Evolutionary conservation across 2,888 invertebrate genomes (phyloP).

Genomic region (Drosophila koepferae): DNA sequence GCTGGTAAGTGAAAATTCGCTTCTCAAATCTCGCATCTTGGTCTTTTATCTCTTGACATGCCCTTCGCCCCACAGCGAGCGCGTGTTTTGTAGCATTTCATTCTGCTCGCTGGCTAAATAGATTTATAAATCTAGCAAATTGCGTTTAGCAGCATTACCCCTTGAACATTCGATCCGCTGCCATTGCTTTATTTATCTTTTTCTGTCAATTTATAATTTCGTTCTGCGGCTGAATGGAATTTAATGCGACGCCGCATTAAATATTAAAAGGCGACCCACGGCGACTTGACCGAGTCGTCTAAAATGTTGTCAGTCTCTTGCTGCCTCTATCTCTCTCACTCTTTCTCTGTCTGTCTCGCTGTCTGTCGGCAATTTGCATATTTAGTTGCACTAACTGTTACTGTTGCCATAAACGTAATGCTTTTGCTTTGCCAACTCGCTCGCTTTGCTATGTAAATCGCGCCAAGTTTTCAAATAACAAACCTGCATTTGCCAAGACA

Average conservation of each 20-base stretch:
- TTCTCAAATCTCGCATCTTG: slow-evolving; percentile 21
- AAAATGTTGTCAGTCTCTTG: neutral
- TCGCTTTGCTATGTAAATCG: slow-evolving; percentile 64
- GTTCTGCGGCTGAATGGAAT: slow-evolving; percentile 40
- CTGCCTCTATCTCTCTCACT: neutral
- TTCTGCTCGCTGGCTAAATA: slow-evolving; percentile 46
- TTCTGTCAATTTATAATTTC: slow-evolving; percentile 46
- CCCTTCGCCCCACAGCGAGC: neutral
- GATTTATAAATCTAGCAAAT: slow-evolving; percentile 62
- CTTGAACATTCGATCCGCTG: neutral
- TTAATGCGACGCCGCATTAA: slow-evolving; percentile 42
- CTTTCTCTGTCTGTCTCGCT: slow-evolving; percentile 6
- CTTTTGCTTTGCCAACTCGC: slow-evolving; percentile 30
- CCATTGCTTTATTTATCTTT: neutral
- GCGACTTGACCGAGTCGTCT: neutral
- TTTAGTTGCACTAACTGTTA: slow-evolving; percentile 48
- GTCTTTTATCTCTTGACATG: slow-evolving; percentile 19
- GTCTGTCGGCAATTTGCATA: slow-evolving; percentile 61
- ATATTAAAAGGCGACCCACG: slow-evolving; percentile 34
- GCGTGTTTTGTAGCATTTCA: slow-evolving; percentile 35
- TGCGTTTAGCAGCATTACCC: slow-evolving; percentile 42
- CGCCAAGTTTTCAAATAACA: slow-evolving; percentile 50
- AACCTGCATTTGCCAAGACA: slow-evolving; percentile 57
- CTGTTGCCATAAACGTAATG: slow-evolving; percentile 37
- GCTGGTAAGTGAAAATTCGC: slow-evolving; percentile 1